Conservation (phyloP, 2,113 vertebrate species). For the Aythya baeri region DNA sequence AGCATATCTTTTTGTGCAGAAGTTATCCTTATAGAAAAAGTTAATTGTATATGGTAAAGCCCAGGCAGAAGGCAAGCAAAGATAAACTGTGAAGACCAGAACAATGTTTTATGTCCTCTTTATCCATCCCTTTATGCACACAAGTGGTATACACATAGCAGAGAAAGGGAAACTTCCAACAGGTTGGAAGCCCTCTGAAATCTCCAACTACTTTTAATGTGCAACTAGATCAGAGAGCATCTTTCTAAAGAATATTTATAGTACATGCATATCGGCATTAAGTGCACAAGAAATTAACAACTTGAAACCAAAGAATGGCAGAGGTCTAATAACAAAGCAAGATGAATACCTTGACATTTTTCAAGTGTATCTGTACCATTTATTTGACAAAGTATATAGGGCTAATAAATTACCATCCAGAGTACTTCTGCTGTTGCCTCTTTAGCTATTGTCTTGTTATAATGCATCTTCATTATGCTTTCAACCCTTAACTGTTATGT, state of each 20-base stretch:
- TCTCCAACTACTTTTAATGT: neutral
- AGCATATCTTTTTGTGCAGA: neutral
- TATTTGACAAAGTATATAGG: neutral
- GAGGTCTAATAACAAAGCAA: neutral
- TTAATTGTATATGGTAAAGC: neutral
- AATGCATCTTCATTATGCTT: neutral
- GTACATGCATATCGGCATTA: neutral
- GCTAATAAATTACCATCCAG: neutral
- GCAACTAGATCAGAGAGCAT: neutral
- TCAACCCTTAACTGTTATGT: neutral
- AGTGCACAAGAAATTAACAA: neutral
- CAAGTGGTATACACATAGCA: neutral
- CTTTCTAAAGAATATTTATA: neutral
- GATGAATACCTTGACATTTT: neutral
- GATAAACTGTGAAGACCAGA: neutral
- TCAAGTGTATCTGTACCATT: neutral
- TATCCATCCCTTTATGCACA: accelerated
- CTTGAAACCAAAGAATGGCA: neutral
- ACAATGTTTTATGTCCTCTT: neutral
- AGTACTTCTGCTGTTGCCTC: neutral
- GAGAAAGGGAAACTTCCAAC: neutral
- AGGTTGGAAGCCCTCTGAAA: neutral
- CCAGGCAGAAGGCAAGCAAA: neutral
- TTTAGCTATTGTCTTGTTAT: neutral
- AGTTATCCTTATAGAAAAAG: neutral